These are phyloP conservation scores for Dryoscopus gambensis DNA, from an alignment of 2,113 vertebrate species.

Conservation along the genomic window DNA sequence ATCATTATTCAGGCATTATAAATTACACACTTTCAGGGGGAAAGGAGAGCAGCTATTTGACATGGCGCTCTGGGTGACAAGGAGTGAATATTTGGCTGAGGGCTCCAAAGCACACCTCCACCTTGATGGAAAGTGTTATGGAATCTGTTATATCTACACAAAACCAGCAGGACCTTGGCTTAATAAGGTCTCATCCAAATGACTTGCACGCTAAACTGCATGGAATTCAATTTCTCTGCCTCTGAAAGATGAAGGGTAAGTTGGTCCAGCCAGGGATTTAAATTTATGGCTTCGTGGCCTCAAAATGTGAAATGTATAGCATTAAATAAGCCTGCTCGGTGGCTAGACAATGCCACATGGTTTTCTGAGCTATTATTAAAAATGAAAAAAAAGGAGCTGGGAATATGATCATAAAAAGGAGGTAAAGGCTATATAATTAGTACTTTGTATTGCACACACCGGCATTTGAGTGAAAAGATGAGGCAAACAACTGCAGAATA, in stretches of 20 bases:
- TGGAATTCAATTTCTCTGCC: conserved; percentile 14
- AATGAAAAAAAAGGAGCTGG: background rate
- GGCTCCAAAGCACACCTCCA: background rate
- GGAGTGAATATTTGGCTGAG: background rate
- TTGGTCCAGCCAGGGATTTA: background rate
- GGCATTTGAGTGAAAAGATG: background rate
- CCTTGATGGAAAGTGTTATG: background rate
- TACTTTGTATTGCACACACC: background rate
- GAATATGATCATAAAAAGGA: background rate
- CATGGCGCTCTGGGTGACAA: background rate
- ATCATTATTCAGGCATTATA: background rate
- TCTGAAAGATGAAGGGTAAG: conserved; percentile 6
- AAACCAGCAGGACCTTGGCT: background rate
- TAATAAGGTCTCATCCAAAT: conserved; percentile 31
- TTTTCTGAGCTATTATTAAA: background rate
- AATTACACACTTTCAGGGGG: background rate
- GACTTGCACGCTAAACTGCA: background rate
- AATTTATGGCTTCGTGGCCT: background rate
- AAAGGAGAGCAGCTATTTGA: background rate
- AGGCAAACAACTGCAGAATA: background rate
- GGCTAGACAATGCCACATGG: background rate
- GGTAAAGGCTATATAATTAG: background rate
- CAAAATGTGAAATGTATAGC: background rate
- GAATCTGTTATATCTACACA: background rate
- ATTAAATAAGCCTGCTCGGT: background rate